Percentiles rank a stretch among this genome's conserved stretches.
Conservation (phyloP, 2,888 invertebrate genomes). For the Acanthococcus lagerstroemiae region DNA sequence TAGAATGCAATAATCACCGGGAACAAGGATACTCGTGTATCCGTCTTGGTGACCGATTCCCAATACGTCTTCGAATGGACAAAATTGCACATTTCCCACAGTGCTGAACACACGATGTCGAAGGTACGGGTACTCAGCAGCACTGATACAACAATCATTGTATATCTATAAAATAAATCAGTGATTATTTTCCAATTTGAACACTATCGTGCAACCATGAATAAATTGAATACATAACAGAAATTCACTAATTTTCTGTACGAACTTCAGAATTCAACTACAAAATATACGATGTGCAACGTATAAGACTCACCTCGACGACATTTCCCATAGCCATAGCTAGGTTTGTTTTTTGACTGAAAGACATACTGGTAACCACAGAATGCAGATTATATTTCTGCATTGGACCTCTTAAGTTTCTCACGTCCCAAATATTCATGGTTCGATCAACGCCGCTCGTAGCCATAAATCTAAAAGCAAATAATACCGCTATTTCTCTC, state of each 20-base stretch:
- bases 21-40: conserved; percentile 78
- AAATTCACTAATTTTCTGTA: conserved; percentile 13
- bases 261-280: conserved; percentile 3
- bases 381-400: conserved; percentile 58
- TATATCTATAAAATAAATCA: conserved; percentile 43
- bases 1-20: conserved; percentile 50
- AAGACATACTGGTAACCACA: conserved; percentile 62
- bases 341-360: conserved; percentile 79
- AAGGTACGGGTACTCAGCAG: conserved; percentile 61
- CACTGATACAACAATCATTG: conserved; percentile 54
- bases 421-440: conserved; percentile 88
- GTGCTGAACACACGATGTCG: conserved; percentile 59
- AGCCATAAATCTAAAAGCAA: conserved; percentile 62
- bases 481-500: too few relatives aligned
- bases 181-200: too few relatives aligned
- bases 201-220: background rate
- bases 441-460: conserved; percentile 77
- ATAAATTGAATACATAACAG: background rate
- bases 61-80: conserved; percentile 93
- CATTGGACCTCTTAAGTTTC: conserved; percentile 68
- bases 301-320: conserved; percentile 56
- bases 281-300: conserved; percentile 35
- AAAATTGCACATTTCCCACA: conserved; percentile 72
- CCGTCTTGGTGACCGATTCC: conserved; percentile 75
- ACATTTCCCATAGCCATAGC: conserved; percentile 73